These are phyloP conservation scores for Athripsodes cinereus DNA, from an alignment of 2,888 invertebrate genomes.

Conservation along the genomic window DNA sequence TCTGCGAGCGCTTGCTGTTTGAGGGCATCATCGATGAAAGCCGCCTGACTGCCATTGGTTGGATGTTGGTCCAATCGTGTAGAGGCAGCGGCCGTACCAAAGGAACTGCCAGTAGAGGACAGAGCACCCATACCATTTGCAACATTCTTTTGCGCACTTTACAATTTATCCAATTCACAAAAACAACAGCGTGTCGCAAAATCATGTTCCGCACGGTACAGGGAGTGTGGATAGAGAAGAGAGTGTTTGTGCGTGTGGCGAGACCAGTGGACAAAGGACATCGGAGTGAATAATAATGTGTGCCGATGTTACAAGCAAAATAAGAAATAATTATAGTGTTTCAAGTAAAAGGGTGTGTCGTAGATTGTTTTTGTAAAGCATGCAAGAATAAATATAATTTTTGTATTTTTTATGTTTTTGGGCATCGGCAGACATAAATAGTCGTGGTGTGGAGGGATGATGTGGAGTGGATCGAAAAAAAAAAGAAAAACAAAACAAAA, in stretches of 20 bases:
- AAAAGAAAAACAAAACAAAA: slow-evolving; percentile 28
- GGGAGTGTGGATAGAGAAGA: not conserved
- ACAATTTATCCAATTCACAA: slow-evolving; percentile 4
- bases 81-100: slow-evolving; percentile 76
- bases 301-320: slow-evolving; percentile 24
- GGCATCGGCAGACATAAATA: slow-evolving; percentile 23
- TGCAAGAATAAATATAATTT: slow-evolving; percentile 12
- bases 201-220: slow-evolving; percentile 7
- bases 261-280: slow-evolving; percentile 3
- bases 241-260: too few species aligned
- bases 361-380: slow-evolving; percentile 1
- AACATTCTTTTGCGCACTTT: slow-evolving; percentile 80
- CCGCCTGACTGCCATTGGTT: slow-evolving; percentile 52
- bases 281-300: slow-evolving; percentile 26
- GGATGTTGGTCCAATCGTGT: slow-evolving; percentile 58
- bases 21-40: slow-evolving; percentile 74
- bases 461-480: slow-evolving; percentile 25
- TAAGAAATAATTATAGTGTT: not conserved
- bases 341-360: not conserved
- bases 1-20: slow-evolving; percentile 87
- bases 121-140: slow-evolving; percentile 84
- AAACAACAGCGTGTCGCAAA: slow-evolving; percentile 28
- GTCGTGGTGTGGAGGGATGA: slow-evolving; percentile 18
- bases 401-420: too few species aligned
- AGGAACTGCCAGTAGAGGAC: slow-evolving; percentile 82